Percentiles rank a stretch among this genome's conserved stretches.
phyloP scores from a whole-genome alignment of 1,140 invertebrate genomes.

The Macrobrachium rosenbergii region DNA sequence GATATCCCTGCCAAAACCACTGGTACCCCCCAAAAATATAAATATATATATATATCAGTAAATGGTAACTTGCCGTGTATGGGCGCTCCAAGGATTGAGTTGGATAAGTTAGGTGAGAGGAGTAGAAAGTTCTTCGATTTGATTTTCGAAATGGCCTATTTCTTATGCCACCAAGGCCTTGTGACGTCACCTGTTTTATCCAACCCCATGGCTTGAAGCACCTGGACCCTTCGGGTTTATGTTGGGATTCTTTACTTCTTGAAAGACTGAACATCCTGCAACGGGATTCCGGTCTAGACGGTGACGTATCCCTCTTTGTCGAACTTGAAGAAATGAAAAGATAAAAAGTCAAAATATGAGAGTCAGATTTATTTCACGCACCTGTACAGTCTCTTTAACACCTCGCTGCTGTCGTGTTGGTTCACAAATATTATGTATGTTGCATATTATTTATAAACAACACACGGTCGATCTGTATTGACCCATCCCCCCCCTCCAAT shows the following conservation, averaged over 20 bases:
- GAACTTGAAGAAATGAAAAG: constrained; percentile 3
- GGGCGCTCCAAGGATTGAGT: background rate
- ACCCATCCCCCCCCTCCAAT: background rate
- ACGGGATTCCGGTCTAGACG: constrained; percentile 7
- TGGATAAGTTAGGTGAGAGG: no score
- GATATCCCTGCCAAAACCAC: constrained; percentile 27
- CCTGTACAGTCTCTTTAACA: constrained; percentile 50
- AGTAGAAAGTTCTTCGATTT: no score
- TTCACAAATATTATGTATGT: constrained; percentile 42
- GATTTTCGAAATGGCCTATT: no score
- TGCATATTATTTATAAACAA: constrained; percentile 45
- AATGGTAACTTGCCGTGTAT: background rate
- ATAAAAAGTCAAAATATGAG: no score
- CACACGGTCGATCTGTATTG: constrained; percentile 14
- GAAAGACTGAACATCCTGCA: constrained; percentile 14
- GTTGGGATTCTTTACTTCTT: background rate
- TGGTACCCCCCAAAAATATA: background rate
- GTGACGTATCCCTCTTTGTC: constrained; percentile 12
- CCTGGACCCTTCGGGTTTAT: no score
- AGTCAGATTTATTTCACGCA: constrained; percentile 7
- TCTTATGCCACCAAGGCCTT: no score
- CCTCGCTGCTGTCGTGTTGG: constrained; percentile 47
- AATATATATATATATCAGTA: no score
- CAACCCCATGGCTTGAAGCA: no score
- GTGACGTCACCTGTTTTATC: no score